Conservation (phyloP, 64 coral and sea anemone genomes). For the Cladopsammia gracilis region DNA sequence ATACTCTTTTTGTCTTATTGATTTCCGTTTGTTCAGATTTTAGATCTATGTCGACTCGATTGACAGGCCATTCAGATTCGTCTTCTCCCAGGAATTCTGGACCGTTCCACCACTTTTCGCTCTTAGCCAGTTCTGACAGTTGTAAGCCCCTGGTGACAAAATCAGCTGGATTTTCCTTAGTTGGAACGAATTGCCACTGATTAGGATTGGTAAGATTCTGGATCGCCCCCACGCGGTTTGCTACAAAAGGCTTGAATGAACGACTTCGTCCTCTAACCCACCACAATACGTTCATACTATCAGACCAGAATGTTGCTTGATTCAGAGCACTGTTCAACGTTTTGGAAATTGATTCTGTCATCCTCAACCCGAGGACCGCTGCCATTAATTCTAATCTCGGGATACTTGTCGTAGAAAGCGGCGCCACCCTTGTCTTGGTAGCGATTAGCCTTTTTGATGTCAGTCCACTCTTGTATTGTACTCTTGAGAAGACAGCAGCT, state of each 20-base stretch:
- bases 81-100: neutral
- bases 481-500: slow-evolving; percentile 52
- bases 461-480: slow-evolving; percentile 13
- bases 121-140: neutral
- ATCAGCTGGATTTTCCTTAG: slow-evolving; percentile 60
- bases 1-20: neutral
- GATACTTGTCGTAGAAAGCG: slow-evolving; percentile 42
- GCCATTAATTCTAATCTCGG: slow-evolving; percentile 51
- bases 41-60: neutral
- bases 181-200: slow-evolving; percentile 46
- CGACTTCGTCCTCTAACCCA: slow-evolving; percentile 50
- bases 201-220: slow-evolving; percentile 4
- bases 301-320: slow-evolving; percentile 40
- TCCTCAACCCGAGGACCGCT: slow-evolving; percentile 44
- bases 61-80: slow-evolving; percentile 12
- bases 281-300: slow-evolving; percentile 52
- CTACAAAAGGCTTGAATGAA: slow-evolving; percentile 49
- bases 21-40: neutral
- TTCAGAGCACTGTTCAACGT: neutral
- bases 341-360: slow-evolving; percentile 29
- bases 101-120: slow-evolving; percentile 14
- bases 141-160: slow-evolving; percentile 32
- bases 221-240: slow-evolving; percentile 40
- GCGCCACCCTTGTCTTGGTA: slow-evolving; percentile 47
- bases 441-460: slow-evolving; percentile 31